phyloP scores from a whole-genome alignment of 2,113 vertebrate species.

The Spermophilus dauricus region DNA sequence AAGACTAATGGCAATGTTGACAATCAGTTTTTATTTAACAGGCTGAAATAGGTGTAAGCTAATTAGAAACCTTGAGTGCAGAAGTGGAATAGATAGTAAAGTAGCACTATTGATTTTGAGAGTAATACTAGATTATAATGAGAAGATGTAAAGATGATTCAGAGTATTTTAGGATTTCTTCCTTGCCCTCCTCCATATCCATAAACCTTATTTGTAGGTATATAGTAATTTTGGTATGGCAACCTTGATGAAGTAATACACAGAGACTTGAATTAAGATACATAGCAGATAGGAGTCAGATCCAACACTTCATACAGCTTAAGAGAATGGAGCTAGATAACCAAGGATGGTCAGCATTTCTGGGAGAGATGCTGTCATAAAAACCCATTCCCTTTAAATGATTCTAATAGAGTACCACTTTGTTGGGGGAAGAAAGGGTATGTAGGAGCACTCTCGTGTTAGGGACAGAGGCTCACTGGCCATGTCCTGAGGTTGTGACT shows the following conservation, averaged over 20 bases:
- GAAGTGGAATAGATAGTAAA: background rate
- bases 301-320: background rate
- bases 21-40: background rate
- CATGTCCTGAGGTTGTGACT: background rate
- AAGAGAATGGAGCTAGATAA: background rate
- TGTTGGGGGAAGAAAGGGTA: background rate
- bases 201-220: background rate
- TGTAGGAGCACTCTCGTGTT: background rate
- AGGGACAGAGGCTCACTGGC: background rate
- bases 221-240: background rate
- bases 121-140: background rate
- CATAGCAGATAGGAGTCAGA: background rate
- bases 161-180: background rate
- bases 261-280: constrained; percentile 9
- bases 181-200: background rate
- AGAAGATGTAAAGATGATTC: background rate
- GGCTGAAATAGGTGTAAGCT: background rate
- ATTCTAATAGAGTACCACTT: background rate
- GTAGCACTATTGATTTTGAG: background rate
- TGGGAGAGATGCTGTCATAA: background rate
- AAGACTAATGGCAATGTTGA: background rate
- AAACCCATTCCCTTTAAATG: background rate
- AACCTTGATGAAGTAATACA: background rate
- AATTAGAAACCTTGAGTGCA: background rate
- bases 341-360: background rate